Conservation (phyloP, 2,888 invertebrate genomes). For the Lycia hirtaria region DNA sequence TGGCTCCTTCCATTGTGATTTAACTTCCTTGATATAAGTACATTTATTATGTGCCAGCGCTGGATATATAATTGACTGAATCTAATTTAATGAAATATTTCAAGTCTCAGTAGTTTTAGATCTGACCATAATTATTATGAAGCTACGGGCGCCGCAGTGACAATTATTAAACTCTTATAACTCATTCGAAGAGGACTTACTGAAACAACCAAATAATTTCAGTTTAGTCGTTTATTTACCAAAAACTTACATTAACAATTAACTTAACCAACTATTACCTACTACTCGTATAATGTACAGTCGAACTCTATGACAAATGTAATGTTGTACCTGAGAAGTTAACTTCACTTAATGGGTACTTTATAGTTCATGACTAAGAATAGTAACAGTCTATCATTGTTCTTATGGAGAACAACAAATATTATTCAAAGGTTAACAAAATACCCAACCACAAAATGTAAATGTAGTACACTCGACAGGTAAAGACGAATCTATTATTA, state of each 20-base stretch:
- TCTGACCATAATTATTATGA: too few species aligned
- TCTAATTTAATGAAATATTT: too few species aligned
- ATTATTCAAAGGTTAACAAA: slow-evolving; percentile 26
- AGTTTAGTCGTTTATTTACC: slow-evolving; percentile 19
- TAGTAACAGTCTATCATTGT: slow-evolving; percentile 30
- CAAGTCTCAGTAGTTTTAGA: too few species aligned
- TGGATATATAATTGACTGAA: too few species aligned
- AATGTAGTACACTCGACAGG: too few species aligned
- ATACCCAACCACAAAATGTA: too few species aligned
- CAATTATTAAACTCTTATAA: too few species aligned
- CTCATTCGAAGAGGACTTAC: not conserved
- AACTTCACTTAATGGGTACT: slow-evolving; percentile 28
- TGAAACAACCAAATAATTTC: slow-evolving; percentile 11
- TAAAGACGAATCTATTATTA: too few species aligned
- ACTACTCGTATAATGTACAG: slow-evolving; percentile 48
- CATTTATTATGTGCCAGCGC: too few species aligned
- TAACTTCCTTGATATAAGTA: too few species aligned
- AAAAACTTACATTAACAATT: slow-evolving; percentile 26
- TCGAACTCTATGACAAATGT: slow-evolving; percentile 48
- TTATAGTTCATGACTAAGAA: slow-evolving; percentile 27
- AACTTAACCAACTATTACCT: slow-evolving; percentile 26
- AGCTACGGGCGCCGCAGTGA: too few species aligned
- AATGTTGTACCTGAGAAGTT: slow-evolving; percentile 31
- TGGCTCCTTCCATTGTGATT: too few species aligned
- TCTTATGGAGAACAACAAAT: slow-evolving; percentile 27